Conservation (phyloP, 1,140 invertebrate species). For the Pseudomyrmex gracilis region DNA sequence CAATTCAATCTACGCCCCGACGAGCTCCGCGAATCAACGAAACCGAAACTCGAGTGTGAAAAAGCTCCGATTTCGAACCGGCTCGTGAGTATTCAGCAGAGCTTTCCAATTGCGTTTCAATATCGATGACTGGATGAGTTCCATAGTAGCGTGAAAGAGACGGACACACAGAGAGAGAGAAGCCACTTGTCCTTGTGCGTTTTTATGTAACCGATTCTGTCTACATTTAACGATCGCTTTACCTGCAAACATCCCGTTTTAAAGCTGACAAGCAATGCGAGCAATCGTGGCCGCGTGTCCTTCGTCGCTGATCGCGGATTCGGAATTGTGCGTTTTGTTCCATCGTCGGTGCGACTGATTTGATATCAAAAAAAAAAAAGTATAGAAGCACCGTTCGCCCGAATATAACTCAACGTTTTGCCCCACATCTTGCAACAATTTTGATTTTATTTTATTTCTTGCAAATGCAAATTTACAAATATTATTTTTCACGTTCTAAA, state of each 20-base stretch:
- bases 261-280: constrained; percentile 17
- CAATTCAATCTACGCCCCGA: constrained; percentile 59
- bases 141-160: constrained; percentile 33
- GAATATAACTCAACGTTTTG: background rate
- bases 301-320: background rate
- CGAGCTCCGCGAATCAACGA: constrained; percentile 50
- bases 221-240: constrained; percentile 74
- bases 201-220: constrained; percentile 74
- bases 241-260: background rate
- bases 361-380: too few species aligned
- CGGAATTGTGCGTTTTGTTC: background rate
- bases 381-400: too few species aligned
- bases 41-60: constrained; percentile 60
- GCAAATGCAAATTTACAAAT: too few species aligned
- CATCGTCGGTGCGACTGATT: background rate
- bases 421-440: too few species aligned
- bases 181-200: constrained; percentile 32
- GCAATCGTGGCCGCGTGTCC: constrained; percentile 6
- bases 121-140: constrained; percentile 64
- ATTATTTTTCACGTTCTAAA: too few species aligned
- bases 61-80: constrained; percentile 61
- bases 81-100: constrained; percentile 55
- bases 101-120: constrained; percentile 65
- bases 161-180: background rate
- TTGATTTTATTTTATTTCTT: too few species aligned